A percentile compares a stretch with the other conserved stretches of the same genome.
phyloP scores from a whole-genome alignment of 2,113 vertebrate species.

The Dolichotis patagonum region DNA sequence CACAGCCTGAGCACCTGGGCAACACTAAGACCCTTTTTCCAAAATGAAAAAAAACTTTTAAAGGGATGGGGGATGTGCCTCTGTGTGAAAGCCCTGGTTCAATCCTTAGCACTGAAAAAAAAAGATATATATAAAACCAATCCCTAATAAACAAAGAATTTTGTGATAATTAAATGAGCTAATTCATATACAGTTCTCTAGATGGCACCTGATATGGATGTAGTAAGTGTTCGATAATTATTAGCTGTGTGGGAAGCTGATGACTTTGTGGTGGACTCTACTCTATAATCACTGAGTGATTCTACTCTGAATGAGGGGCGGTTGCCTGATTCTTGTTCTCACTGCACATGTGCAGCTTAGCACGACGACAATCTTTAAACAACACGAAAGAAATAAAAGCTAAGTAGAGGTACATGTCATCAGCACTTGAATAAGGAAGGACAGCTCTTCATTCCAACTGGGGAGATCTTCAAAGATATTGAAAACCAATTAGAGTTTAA shows the following conservation, averaged over 20 bases:
- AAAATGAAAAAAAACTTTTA: neutral
- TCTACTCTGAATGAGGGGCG: neutral
- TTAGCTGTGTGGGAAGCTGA: neutral
- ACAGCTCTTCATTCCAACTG: neutral
- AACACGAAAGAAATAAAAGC: neutral
- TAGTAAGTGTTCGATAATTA: neutral
- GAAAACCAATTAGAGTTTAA: neutral
- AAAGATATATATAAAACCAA: neutral
- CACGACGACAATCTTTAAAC: neutral
- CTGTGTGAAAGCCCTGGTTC: neutral
- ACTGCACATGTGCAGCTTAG: neutral
- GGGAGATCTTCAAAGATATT: neutral
- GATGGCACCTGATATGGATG: neutral
- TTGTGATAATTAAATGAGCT: neutral
- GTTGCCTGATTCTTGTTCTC: neutral
- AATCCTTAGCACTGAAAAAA: neutral
- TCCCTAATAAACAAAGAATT: neutral
- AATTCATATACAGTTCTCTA: neutral
- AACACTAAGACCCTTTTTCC: neutral
- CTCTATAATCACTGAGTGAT: neutral
- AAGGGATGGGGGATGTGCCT: neutral
- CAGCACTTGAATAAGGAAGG: neutral
- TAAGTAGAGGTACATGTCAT: neutral
- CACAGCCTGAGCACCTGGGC: neutral
- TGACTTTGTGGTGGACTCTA: neutral